A percentile compares a stretch with the other conserved stretches of the same genome.
Evolutionary conservation across 2,888 invertebrate genomes (phyloP).

Genomic region (Hirtodrosophila duncani): DNA sequence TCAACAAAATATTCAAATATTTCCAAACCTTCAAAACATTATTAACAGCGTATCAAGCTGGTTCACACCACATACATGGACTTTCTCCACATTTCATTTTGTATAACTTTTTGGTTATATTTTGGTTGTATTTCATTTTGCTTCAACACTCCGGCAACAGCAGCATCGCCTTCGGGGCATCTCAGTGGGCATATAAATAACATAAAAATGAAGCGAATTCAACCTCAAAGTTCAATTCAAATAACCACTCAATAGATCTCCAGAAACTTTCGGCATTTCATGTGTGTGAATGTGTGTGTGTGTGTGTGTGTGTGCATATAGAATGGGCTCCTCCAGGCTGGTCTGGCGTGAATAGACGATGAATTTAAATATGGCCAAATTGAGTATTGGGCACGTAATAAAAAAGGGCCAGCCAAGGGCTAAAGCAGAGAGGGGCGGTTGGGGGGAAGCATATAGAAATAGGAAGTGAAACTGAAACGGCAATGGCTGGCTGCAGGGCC

Average conservation of each 20-base stretch:
- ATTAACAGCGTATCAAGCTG: too few relatives aligned
- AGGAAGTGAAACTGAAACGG: constrained; percentile 2
- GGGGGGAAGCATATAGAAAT: background rate
- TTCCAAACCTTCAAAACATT: too few relatives aligned
- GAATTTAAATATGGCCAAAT: constrained; percentile 72
- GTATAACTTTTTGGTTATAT: constrained; percentile 12
- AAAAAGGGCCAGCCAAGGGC: constrained; percentile 24
- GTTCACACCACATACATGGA: too few relatives aligned
- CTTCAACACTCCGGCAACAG: constrained; percentile 44
- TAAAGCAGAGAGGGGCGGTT: constrained; percentile 8
- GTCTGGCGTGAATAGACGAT: constrained; percentile 68
- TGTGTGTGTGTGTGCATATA: constrained; percentile 60
- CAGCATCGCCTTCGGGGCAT: constrained; percentile 7
- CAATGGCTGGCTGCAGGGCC: constrained; percentile 18
- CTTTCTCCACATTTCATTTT: constrained; percentile 21
- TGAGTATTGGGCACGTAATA: constrained; percentile 72
- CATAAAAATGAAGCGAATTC: constrained; percentile 71
- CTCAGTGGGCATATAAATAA: constrained; percentile 53
- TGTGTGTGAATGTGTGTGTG: too few relatives aligned
- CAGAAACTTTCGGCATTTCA: constrained; percentile 44
- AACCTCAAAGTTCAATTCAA: constrained; percentile 70
- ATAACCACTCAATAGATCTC: constrained; percentile 71
- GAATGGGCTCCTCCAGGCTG: constrained; percentile 54
- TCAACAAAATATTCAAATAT: too few relatives aligned
- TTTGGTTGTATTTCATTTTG: constrained; percentile 32